Evolutionary conservation across 2,888 invertebrate species (phyloP), one percentile per base, ranked within the genome.

Genomic region (Hesperia comma): DNA sequence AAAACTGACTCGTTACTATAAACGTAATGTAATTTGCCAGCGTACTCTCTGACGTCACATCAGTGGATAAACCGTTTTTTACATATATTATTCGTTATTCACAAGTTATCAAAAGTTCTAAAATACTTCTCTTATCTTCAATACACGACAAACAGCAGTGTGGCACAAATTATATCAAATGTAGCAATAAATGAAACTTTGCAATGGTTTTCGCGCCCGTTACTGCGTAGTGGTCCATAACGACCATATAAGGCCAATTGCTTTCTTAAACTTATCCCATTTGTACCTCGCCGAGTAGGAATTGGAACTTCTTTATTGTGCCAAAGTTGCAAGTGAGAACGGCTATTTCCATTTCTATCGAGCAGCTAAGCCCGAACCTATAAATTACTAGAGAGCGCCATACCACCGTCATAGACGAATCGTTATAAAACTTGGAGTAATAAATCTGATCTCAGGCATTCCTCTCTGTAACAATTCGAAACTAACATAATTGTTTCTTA

Each of bases 211-310:
- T 87, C 88, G 83, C 89, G 85, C 88, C 81, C 79, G 81, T 81
- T 80, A 78, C 83, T 83, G 79, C 81, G 79, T 86, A 87, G 86
- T 85, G 86, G 87, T 87, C 86, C 85, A 83, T 88, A 89, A 89
- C 89, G 88, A 88, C 87, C 90, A 88, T 90, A 90, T 90, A 90
- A 89, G 88, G 87, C 85, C 88, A 88, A 90, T 91, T 90, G 91
- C 91, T 90, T 90, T 88, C 90, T 86, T 87, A 89, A 91, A 91
- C 86, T 91, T 90, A 86, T 87, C 90, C 90, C 89, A 91, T 91
- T 91, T 89, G 87, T 87, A 88, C 85, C 80, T 82, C 81, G 76
- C 83, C 81, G 82, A 82, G 79, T 79, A 87, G 82, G 82, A 85
- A 90, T 88, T 82, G 82, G 83, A 90, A 90, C 87, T 90, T 88